Evolutionary conservation across 2,888 invertebrate species (phyloP).

Genomic region (Ashinkailepas kermadecensis): DNA sequence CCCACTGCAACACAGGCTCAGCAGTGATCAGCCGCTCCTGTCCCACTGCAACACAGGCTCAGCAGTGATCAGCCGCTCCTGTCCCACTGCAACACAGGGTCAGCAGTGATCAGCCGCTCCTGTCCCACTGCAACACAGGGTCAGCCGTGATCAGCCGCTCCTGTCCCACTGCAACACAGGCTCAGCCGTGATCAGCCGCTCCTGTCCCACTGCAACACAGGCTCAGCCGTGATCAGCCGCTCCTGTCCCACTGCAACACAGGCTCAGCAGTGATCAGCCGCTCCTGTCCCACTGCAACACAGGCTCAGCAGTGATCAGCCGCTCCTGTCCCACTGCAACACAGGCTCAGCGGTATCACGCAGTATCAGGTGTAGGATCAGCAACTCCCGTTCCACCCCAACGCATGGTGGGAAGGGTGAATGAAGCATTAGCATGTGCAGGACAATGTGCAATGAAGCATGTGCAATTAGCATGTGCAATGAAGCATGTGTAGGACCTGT

Average conservation of each 20-base stretch:
- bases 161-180: neutral
- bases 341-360: neutral
- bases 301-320: neutral
- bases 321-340: too few relatives aligned
- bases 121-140: neutral
- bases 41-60: too few relatives aligned
- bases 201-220: too few relatives aligned
- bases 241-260: slow-evolving; percentile 59
- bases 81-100: slow-evolving; percentile 53
- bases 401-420: neutral
- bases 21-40: too few relatives aligned
- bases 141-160: neutral
- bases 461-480: too few relatives aligned
- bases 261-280: slow-evolving; percentile 25
- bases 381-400: neutral
- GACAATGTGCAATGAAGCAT: too few relatives aligned
- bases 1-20: too few relatives aligned
- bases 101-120: slow-evolving; percentile 22
- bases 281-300: neutral
- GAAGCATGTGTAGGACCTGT: too few relatives aligned
- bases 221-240: slow-evolving; percentile 54
- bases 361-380: neutral
- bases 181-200: neutral
- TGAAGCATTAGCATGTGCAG: neutral
- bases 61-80: slow-evolving; percentile 59